Evolutionary conservation across 1,140 invertebrate genomes (phyloP), one percentile per base, ranked within the genome.

Genomic region (Limonius californicus): DNA sequence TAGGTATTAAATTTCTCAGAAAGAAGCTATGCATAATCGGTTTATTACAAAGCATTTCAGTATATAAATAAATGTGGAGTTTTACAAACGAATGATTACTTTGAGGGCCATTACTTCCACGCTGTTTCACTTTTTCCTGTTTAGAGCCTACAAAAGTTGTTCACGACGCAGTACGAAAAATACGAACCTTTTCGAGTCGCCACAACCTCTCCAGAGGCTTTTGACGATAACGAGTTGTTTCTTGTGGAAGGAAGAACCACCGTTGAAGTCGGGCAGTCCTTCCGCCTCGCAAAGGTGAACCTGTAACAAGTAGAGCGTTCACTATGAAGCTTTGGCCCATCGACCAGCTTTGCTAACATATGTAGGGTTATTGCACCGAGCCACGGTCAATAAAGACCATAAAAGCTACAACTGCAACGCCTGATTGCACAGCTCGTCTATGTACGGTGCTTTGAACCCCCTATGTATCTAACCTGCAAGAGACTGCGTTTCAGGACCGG

Each of bases 231-330:
- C 87, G 64, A 87, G 77, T 70, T 86, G 83, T 62, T 84, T 84
- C 62, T 83, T 84, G 62, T 84, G 82, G 56, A 82, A 84, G 6
- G 84, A 79, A 2, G 82, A 80, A 55, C 78, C 77, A 12, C 81
- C 80, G 59, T 81, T 84, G 68, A 85, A 81, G 57, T 89, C 87
- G 1, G 83, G 82, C 19, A 88, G 82, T 23, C 85, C 85, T 69
- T 89, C 86, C 14, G 87, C 87, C 74, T 89, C 87, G 73, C 88
- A 90, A 1, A 90, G 71, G 72, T 90, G 87, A 7, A 89, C 82
- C 87, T 89, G 70, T 50, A 76, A 75, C 23, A 47, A 50, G 18
- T 39, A 14, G n/a, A 39, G n/a, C 35, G n/a, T 39, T 27, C 23
- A 27, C 23, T 27, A 4, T 9, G 9, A 9, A 27, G 23, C 23